These are phyloP conservation scores for Scrobipalpa costella DNA, from an alignment of 2,888 invertebrate species.

Conservation along the genomic window DNA sequence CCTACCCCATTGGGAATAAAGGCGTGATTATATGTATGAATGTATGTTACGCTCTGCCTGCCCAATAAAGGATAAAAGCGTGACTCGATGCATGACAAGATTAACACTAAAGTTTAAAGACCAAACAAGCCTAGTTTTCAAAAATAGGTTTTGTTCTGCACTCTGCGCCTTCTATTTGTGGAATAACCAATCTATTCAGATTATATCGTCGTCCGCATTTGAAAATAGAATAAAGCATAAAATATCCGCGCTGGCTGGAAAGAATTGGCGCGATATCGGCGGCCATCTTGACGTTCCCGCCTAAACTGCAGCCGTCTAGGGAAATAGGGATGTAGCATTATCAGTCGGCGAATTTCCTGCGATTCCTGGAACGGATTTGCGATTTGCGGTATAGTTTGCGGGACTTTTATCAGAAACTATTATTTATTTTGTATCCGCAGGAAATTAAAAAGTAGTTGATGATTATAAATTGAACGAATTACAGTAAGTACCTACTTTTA, in stretches of 20 bases:
- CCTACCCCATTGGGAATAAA: no score
- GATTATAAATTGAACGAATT: no score
- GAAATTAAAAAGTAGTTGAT: neutral
- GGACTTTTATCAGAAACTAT: neutral
- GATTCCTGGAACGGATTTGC: constrained; percentile 14
- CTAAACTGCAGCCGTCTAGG: constrained; percentile 57
- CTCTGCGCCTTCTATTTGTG: no score
- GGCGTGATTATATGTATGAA: no score
- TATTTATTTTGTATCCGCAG: neutral
- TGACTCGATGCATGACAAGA: no score
- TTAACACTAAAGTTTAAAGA: no score
- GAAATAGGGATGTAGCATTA: constrained; percentile 63
- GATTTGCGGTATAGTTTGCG: constrained; percentile 4
- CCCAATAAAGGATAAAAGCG: no score
- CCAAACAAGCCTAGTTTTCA: no score
- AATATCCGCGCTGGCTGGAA: constrained; percentile 68
- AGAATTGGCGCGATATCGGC: constrained; percentile 76
- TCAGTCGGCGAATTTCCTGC: constrained; percentile 33
- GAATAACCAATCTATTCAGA: neutral
- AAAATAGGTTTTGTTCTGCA: no score
- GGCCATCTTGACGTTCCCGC: constrained; percentile 68
- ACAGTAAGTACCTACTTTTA: no score
- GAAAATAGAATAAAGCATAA: constrained; percentile 50
- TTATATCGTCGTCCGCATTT: neutral
- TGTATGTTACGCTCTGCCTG: no score